Percentiles rank a stretch among this genome's conserved stretches.
These are phyloP conservation scores for Palythoa heliodiscus DNA, from an alignment of 92 coral and sea anemone genomes.

Conservation along the genomic window DNA sequence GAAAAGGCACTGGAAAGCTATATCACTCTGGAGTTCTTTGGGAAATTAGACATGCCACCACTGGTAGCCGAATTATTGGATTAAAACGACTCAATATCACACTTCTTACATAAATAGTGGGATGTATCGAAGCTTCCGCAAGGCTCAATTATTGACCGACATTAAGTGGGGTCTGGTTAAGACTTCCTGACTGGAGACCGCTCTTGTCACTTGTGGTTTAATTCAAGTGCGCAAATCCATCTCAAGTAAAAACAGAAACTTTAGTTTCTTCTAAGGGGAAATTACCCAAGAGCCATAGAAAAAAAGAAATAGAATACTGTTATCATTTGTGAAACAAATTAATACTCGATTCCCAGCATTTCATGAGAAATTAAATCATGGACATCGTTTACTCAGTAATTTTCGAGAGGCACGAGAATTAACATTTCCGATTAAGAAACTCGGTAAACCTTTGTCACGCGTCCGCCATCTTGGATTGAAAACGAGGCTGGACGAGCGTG, in stretches of 20 bases:
- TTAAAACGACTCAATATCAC: slow-evolving; percentile 28
- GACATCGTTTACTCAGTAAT: background rate
- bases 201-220: background rate
- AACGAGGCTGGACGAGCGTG: too few relatives aligned
- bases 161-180: background rate
- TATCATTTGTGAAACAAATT: slow-evolving; percentile 14
- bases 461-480: too few relatives aligned
- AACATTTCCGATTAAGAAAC: background rate
- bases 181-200: background rate
- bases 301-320: background rate
- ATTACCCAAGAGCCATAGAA: background rate
- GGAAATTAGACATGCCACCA: slow-evolving; percentile 97
- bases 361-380: background rate
- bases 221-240: background rate
- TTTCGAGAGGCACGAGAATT: background rate
- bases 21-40: slow-evolving; percentile 91
- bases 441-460: background rate
- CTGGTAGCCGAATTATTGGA: slow-evolving; percentile 88
- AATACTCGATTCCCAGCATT: slow-evolving; percentile 12
- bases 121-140: slow-evolving; percentile 1
- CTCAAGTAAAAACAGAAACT: background rate
- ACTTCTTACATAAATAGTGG: background rate
- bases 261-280: background rate
- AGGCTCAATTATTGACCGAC: background rate
- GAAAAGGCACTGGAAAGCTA: slow-evolving; percentile 95